Evolutionary conservation across 2,797 vertebrate species (phyloP).

Genomic region (Limnodromus scolopaceus): DNA sequence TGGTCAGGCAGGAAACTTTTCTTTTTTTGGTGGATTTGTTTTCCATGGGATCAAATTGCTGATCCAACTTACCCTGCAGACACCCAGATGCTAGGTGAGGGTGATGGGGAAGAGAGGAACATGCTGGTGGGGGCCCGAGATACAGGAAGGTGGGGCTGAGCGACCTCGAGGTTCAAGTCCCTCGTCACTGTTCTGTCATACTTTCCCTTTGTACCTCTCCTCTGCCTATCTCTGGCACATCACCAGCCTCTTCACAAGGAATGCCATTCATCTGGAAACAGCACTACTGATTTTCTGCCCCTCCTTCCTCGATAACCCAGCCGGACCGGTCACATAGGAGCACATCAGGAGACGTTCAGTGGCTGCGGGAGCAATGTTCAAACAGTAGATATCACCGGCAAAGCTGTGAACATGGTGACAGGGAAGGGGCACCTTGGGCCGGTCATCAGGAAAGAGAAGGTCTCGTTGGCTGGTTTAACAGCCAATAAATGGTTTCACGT

Average conservation of each 20-base stretch:
- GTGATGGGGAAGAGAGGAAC: background rate
- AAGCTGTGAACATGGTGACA: background rate
- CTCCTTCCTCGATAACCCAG: background rate
- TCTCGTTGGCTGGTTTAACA: background rate
- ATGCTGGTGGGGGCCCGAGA: background rate
- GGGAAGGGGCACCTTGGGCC: background rate
- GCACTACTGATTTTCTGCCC: background rate
- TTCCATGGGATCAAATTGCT: background rate
- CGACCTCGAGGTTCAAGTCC: background rate
- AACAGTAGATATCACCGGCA: background rate
- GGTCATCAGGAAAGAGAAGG: background rate
- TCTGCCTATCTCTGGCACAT: background rate
- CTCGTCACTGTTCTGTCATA: background rate
- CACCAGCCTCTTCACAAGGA: background rate
- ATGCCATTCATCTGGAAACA: background rate
- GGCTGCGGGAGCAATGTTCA: background rate
- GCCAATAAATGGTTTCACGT: background rate
- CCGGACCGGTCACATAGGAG: background rate
- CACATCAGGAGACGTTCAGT: background rate
- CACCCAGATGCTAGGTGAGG: background rate
- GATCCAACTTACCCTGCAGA: background rate
- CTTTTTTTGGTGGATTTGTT: background rate
- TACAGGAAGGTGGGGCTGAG: background rate
- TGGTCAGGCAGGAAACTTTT: background rate
- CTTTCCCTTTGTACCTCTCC: background rate